These are phyloP conservation scores for Molothrus aeneus DNA, from an alignment of 2,797 vertebrate genomes.

Conservation along the genomic window DNA sequence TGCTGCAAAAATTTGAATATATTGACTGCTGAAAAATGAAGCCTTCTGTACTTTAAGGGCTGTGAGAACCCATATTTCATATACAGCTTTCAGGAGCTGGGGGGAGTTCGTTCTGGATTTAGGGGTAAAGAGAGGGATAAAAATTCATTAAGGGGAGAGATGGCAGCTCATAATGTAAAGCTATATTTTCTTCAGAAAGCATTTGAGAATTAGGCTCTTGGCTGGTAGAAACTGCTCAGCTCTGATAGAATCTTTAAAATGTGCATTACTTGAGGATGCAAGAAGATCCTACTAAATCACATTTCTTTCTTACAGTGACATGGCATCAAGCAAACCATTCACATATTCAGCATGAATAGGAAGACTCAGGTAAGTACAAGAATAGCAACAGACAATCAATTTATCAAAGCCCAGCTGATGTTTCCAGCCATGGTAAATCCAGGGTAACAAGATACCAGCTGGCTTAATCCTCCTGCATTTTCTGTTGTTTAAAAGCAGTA, in stretches of 20 bases:
- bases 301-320: neutral
- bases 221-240: neutral
- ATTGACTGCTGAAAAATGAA: slow-evolving; percentile 15
- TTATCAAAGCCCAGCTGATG: neutral
- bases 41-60: neutral
- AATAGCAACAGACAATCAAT: neutral
- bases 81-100: neutral
- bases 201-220: neutral
- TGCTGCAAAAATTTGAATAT: neutral
- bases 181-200: neutral
- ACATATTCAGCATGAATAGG: neutral
- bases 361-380: neutral
- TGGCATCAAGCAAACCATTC: neutral
- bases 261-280: neutral
- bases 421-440: neutral
- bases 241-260: neutral
- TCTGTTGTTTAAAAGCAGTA: neutral
- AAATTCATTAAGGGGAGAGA: neutral
- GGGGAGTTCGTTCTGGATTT: neutral
- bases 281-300: neutral
- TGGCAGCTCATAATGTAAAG: neutral
- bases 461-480: neutral
- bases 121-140: neutral
- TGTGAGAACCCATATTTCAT: neutral
- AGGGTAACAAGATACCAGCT: neutral